Base-by-base conservation (phyloP, 2,113 vertebrate species). In the Bothrops jararaca region DNA sequence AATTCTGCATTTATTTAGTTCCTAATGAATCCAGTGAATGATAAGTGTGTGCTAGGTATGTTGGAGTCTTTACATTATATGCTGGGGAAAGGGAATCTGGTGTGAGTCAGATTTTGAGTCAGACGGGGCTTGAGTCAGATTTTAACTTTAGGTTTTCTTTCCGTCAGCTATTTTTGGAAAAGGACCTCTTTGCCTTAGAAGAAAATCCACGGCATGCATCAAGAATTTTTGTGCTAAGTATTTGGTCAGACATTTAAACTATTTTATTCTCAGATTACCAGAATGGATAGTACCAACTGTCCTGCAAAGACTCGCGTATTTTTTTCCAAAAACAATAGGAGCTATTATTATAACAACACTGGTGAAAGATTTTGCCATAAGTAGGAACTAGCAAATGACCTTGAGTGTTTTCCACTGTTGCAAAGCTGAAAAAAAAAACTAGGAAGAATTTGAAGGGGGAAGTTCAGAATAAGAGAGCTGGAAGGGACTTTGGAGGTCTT, bases 151-250 rank as follows among this genome's bases (percentile, higher is more conserved):
- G 34, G 9, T 48, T 42, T 89, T 89, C 60, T 89, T 85, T 18
- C 1, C 24, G 12, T 57, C 60, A 48, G 91, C 91, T 92, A 89
- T 89, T 92, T 89, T 92, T 89, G 52, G 91, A 57, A 29, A 80
- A 89, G 22, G 39, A 45, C 56, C 56, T 34, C 18, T 39, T 88
- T 89, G 50, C 39, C 50, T 89, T 85, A 48, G 80, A 92, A 92
- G 39, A 57, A 45, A 53, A 89, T 85, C 50, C 87, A 80, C 5
- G 39, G 24, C 91, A 80, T 80, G 87, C 34, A 80, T 52, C 64
- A 80, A 39, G 39, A 57, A 92, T 80, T 85, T 92, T 39, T 89
- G 45, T 89, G 18, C 60, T 89, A 92, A 92, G 56, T 42, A 56
- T 92, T 89, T 48, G 60, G 60, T 4, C 34, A 42, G 58, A 45